Percentiles rank a stretch among this genome's conserved stretches.
Conservation (phyloP, 1,140 invertebrate genomes). For the Meloidogyne chitwoodi region DNA sequence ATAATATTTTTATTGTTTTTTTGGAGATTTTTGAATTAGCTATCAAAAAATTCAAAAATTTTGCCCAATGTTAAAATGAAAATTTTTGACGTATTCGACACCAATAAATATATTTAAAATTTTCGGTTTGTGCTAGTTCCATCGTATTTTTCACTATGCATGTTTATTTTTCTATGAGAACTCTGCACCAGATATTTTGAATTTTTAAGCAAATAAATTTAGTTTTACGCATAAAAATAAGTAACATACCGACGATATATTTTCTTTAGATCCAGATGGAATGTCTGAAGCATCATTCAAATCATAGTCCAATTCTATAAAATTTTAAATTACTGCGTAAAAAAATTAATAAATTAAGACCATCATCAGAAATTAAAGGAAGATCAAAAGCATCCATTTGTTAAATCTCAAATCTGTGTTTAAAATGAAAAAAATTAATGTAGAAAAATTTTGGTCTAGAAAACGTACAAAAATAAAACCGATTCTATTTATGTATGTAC, state of each 20-base stretch:
- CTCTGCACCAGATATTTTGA: neutral
- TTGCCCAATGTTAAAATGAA: no score
- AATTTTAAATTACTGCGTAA: neutral
- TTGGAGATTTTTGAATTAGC: no score
- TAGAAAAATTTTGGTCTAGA: neutral
- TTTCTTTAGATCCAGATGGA: neutral
- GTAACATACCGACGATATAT: neutral
- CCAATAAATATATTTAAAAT: no score
- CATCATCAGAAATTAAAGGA: conserved; percentile 21
- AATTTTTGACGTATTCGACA: no score
- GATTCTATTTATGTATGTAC: no score
- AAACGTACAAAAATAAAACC: neutral
- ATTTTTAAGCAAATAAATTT: no score
- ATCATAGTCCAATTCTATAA: conserved; percentile 16
- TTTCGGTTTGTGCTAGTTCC: no score
- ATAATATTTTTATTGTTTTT: no score
- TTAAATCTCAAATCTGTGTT: neutral
- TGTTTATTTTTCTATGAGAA: no score
- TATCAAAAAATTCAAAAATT: no score
- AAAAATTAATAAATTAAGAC: neutral
- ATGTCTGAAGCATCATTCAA: conserved; percentile 6
- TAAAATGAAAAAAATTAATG: neutral
- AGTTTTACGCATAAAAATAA: neutral
- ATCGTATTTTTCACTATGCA: no score
- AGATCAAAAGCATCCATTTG: conserved; percentile 11